Base-by-base conservation (phyloP, 2,797 vertebrate genomes). In the Sibirionetta formosa region DNA sequence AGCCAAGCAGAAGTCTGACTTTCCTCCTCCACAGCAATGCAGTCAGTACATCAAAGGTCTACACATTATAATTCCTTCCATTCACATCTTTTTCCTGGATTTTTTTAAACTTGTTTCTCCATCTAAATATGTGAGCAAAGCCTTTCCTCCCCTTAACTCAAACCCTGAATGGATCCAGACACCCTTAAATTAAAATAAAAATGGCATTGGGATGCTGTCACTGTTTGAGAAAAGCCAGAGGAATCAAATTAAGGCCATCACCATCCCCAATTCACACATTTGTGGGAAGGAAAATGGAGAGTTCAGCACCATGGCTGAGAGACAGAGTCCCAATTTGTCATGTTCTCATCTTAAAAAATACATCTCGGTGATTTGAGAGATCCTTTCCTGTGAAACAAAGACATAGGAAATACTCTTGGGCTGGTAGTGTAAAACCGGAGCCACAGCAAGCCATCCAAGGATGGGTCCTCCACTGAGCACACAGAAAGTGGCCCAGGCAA, bases 191-290 rank as follows among this genome's bases (percentile, higher is more conserved):
- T 93, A 92, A 92, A 93, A 85, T 24, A 79, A 95, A 94, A 97
- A 95, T 91, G 11, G 58, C 70, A 91, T 81, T 91, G 90, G 72
- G 44, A 26, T 94, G 29, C 76, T 97, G 89, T 94, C 69, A 76
- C 46, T 92, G 77, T 91, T 95, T 97, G 93, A 97, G 94, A 94
- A 85, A 95, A 97, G 56, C 75, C 93, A 96, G 93, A 94, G 54
- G 81, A 96, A 96, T 93, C 58, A 91, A 96, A 84, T 63, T 68
- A 96, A 85, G 77, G 76, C 78, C 83, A 63, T 82, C 70, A 84
- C 75, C 11, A 69, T 77, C 66, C 77, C 56, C 40, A 86, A 95
- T 75, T 94, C 84, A 92, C 88, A 86, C 58, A 38, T 78, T 95
- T 94, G 33, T 88, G 72, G 82, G 93, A 93, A 80, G 73, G 87